Base-by-base conservation (phyloP, 2,888 invertebrate species). In the Rhagium mordax region DNA sequence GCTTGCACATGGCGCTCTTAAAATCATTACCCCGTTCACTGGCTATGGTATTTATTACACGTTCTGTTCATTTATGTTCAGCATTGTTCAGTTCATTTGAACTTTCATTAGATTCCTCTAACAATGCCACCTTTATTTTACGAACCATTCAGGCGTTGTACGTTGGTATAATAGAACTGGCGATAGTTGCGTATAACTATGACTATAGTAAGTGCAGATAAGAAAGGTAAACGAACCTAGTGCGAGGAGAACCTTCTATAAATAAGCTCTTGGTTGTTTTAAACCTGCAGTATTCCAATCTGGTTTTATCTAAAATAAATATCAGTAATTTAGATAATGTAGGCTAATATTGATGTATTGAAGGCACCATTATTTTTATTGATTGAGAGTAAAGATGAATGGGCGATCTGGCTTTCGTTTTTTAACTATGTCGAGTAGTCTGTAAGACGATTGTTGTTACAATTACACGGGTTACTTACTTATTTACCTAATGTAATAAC, bases 191-290 rank as follows among this genome's bases (percentile, higher is more conserved):
- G 15, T 57, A 57, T 67, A 67, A 57, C 67, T 57, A 16, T 47
- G 57, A 57, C 67, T 57, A 16, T 47, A 57, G 67, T 65, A 53
- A 65, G 53, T 55, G n/a, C 16, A 71, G 71, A 71, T 71, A 71
- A 71, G 60, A 64, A 61, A 71, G 71, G 71, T 71, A 71, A 71
- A 71, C 60, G 71, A 71, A 71, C 71, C 41, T 33, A 27, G 33
- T 41, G n/a, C 41, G 41, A 41, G n/a, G 68, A 47, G 41, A 16
- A 20, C n/a, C 57, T 60, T 65, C 57, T 49, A 57, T 71, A 65
- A 59, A 60, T 60, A 71, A 49, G 48, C 51, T 64, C 49, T 70
- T 48, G 41, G 41, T 41, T 20, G 55, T 53, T 18, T 53, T 33
- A 48, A 49, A 51, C 51, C 55, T 70, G 70, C 55, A 55, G 24